Conservation (phyloP, 2,113 vertebrate genomes). For the Lanius collurio region DNA sequence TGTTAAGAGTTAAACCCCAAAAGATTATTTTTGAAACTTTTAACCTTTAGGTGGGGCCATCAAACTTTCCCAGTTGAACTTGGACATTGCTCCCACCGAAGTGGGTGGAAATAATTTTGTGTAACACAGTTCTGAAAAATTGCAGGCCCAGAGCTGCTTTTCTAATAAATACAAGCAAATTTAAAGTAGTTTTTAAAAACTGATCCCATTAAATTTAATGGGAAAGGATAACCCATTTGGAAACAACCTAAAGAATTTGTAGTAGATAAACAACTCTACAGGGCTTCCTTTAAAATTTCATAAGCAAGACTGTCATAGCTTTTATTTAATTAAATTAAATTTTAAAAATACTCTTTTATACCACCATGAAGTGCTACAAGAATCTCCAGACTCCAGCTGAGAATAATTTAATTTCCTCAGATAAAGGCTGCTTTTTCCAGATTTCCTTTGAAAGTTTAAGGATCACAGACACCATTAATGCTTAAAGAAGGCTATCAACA, state of each 20-base stretch:
- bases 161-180: not conserved
- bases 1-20: not conserved
- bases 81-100: not conserved
- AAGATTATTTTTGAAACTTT: not conserved
- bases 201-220: not conserved
- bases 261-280: not conserved
- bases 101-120: not conserved
- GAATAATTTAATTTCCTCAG: conserved; percentile 5
- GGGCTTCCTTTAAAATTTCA: not conserved
- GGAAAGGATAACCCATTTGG: not conserved
- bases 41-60: not conserved
- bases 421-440: not conserved
- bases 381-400: not conserved
- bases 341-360: not conserved
- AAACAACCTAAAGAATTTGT: not conserved
- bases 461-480: not conserved
- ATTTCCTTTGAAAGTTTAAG: not conserved
- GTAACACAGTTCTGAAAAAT: not conserved
- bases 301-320: not conserved
- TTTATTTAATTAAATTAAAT: conserved; percentile 11
- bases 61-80: not conserved
- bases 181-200: not conserved
- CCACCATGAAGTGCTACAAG: not conserved
- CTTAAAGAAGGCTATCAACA: not conserved
- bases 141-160: not conserved